Percentiles rank a stretch among this genome's conserved stretches.
phyloP scores from a whole-genome alignment of 2,888 invertebrate genomes.

The Cosmopolites sordidus region DNA sequence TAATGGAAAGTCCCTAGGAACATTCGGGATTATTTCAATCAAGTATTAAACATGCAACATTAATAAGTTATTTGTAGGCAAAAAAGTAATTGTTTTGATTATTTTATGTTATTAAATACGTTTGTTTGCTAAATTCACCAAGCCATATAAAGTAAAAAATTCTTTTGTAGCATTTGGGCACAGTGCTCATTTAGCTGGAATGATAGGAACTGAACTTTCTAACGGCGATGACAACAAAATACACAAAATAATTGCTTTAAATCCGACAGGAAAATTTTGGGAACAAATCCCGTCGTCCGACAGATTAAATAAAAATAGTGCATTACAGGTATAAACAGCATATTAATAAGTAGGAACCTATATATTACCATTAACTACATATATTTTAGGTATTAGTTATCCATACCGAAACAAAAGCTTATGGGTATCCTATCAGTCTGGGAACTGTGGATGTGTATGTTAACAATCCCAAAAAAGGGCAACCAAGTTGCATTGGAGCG shows the following conservation, averaged over 20 bases:
- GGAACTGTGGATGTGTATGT: conserved; percentile 4
- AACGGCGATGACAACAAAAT: not conserved
- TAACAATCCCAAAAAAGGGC: conserved; percentile 2
- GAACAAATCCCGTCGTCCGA: not conserved
- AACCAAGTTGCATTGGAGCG: not conserved
- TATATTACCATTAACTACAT: not conserved
- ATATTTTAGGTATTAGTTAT: conserved; percentile 2
- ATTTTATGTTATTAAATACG: too few relatives aligned
- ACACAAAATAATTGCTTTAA: not conserved
- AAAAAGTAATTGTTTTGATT: too few relatives aligned
- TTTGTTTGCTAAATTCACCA: too few relatives aligned
- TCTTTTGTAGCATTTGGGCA: conserved; percentile 3
- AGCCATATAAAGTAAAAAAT: too few relatives aligned
- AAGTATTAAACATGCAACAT: too few relatives aligned
- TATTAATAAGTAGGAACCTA: not conserved
- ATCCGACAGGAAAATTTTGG: not conserved
- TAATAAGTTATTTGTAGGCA: too few relatives aligned
- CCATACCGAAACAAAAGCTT: not conserved
- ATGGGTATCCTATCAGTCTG: not conserved
- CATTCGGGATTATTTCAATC: too few relatives aligned
- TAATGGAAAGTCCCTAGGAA: too few relatives aligned
- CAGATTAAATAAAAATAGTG: not conserved
- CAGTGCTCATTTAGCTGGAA: conserved; percentile 2
- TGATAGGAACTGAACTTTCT: not conserved
- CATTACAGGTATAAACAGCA: not conserved